Conservation (phyloP, 2,888 invertebrate genomes). For the Drosophila paranaensis region DNA sequence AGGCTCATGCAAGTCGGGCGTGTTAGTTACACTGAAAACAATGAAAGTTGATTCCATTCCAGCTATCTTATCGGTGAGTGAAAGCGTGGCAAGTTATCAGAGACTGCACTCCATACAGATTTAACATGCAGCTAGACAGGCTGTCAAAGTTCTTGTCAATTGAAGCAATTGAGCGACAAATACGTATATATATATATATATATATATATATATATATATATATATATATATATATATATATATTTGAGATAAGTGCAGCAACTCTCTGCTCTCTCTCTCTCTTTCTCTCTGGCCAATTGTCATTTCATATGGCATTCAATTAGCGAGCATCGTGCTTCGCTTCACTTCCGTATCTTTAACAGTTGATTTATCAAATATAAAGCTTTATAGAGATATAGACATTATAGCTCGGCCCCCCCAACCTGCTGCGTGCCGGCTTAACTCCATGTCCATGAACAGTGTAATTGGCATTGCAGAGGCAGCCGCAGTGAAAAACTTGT, state of each 20-base stretch:
- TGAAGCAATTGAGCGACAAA: neutral
- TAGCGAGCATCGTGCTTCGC: neutral
- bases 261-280: neutral
- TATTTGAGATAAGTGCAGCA: neutral
- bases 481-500: slow-evolving; percentile 28
- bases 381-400: neutral
- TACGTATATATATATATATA: too few relatives aligned
- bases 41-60: neutral
- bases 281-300: too few relatives aligned
- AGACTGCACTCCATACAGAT: neutral
- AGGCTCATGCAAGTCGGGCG: neutral
- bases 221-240: too few relatives aligned
- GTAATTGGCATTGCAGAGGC: slow-evolving; percentile 24
- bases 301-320: neutral
- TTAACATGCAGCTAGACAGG: neutral
- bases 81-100: slow-evolving; percentile 7
- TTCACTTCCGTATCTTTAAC: slow-evolving; percentile 2
- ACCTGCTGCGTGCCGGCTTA: neutral
- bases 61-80: slow-evolving; percentile 6
- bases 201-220: too few relatives aligned
- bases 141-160: slow-evolving; percentile 9
- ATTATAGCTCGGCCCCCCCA: neutral
- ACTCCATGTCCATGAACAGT: neutral
- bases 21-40: neutral
- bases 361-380: neutral